Base-by-base conservation (phyloP, 2,113 vertebrate genomes). In the Elephantulus edwardii region DNA sequence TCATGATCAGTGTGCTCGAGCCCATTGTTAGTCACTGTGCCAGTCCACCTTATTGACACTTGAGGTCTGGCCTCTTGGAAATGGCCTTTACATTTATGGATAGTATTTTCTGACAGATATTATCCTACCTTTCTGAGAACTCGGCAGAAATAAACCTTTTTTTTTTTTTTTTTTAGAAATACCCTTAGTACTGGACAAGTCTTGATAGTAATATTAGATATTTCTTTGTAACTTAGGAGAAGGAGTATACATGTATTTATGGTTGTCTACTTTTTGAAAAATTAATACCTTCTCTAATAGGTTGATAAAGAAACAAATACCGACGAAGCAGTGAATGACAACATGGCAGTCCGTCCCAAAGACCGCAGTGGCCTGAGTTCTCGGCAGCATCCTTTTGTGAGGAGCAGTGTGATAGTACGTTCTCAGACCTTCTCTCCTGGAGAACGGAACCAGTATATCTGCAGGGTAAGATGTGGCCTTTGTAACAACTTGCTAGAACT, bases 391-490 rank as follows among this genome's bases (percentile, higher is more conserved):
- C 96, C 98, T 4, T 97, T 98, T 77, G 97, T 98, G 88, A 96
- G 98, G 78, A 98, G 96, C 97, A 98, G 98, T 79, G 94, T 98
- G 97, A 98, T 98, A 1, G 98, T 98, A 82, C 98, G 98, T 90
- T 98, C 98, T 0, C 98, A 98, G 85, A 98, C 98, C 93, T 98
- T 98, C 93, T 98, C 98, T 68, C 98, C 98, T 2, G 98, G 98
- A 35, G 98, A 98, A 95, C 97, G 98, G 92, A 98, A 96, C 96
- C 98, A 98, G 90, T 98, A 98, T 92, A 97, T 98, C 96, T 98
- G 98, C 95, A 97, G 98, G 98, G 98, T 98, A 96, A 98, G 98
- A 82, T 46, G 33, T 85, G 90, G 40, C 28, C 22, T 83, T 93
- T n/a, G 77, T 46, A 60, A 28, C 10, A 70, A 90, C 81, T 71